Percentiles rank a stretch among this genome's conserved stretches.
Evolutionary conservation across 2,888 invertebrate genomes (phyloP).

Genomic region (Chironomus tentans): DNA sequence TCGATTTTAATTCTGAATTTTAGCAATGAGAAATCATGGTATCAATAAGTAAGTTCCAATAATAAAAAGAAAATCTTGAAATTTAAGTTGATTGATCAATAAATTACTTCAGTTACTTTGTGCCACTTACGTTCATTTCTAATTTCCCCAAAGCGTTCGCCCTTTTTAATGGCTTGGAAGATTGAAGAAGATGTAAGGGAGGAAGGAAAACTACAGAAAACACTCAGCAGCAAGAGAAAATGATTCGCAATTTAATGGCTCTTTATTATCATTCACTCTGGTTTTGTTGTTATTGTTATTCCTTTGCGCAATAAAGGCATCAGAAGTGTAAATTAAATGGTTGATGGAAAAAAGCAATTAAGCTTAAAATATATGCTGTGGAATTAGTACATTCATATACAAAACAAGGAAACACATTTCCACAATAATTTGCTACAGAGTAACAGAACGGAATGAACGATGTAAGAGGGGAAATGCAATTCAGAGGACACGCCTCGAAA

Average conservation of each 20-base stretch:
- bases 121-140: neutral
- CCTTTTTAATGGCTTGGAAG: neutral
- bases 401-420: neutral
- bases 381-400: neutral
- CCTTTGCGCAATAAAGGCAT: slow-evolving; percentile 8
- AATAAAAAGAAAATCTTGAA: too few relatives aligned
- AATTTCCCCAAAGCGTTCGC: neutral
- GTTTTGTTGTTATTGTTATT: neutral
- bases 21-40: too few relatives aligned
- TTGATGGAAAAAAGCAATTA: slow-evolving; percentile 12
- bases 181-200: neutral
- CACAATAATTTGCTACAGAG: neutral
- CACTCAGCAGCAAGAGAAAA: slow-evolving; percentile 17
- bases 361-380: slow-evolving; percentile 10
- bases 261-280: neutral
- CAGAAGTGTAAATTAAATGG: slow-evolving; percentile 12
- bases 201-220: slow-evolving; percentile 8
- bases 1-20: too few relatives aligned
- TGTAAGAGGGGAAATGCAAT: neutral
- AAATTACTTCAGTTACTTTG: neutral
- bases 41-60: too few relatives aligned
- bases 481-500: neutral
- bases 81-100: neutral
- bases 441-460: neutral
- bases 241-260: slow-evolving; percentile 17